These are phyloP conservation scores for Nyctalus aviator DNA, from an alignment of 2,797 vertebrate genomes.

Conservation along the genomic window DNA sequence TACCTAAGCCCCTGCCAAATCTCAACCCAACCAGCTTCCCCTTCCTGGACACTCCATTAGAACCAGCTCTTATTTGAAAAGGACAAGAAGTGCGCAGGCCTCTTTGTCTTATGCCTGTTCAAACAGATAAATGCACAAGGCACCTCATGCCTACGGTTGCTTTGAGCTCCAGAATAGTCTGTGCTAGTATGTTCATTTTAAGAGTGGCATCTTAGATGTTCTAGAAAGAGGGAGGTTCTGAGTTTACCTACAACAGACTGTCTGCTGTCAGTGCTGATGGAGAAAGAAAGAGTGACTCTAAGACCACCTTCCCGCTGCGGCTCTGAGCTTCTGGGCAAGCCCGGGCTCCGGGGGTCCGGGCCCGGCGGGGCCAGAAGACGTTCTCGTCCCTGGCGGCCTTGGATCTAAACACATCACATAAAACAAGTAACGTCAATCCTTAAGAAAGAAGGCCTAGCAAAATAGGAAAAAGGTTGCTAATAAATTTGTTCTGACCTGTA, in stretches of 20 bases:
- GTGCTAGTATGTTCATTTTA: neutral
- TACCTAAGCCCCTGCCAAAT: constrained; percentile 67
- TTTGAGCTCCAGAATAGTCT: neutral
- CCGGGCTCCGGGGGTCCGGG: neutral
- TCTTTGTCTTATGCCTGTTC: constrained; percentile 34
- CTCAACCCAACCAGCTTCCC: constrained; percentile 54
- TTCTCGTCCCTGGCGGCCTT: neutral
- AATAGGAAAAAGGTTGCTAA: neutral
- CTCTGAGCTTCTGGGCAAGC: neutral
- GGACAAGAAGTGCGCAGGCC: neutral
- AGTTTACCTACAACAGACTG: neutral
- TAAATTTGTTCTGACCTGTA: neutral
- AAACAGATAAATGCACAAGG: constrained; percentile 61
- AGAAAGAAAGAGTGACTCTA: neutral
- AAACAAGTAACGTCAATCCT: neutral
- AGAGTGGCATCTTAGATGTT: neutral
- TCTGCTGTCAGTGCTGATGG: neutral
- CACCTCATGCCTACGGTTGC: neutral
- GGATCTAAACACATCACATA: neutral
- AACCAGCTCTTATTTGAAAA: constrained; percentile 50
- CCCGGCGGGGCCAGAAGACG: neutral
- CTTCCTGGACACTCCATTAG: constrained; percentile 47
- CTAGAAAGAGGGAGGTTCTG: neutral
- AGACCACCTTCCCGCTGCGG: neutral
- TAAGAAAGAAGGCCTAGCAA: neutral